These are phyloP conservation scores for Hycleus phaleratus DNA, from an alignment of 1,140 invertebrate species.

Conservation along the genomic window DNA sequence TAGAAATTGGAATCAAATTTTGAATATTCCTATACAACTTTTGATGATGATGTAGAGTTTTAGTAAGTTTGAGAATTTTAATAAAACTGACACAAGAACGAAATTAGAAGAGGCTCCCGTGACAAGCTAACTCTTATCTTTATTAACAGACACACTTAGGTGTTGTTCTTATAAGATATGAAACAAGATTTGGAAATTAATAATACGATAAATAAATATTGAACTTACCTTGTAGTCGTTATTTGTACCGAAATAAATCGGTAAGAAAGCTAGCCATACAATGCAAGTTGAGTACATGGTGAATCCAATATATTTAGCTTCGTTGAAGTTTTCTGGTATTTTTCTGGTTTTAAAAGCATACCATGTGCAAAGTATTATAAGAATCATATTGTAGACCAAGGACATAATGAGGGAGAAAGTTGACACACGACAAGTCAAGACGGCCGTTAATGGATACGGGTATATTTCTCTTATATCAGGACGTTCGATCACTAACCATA, in stretches of 20 bases:
- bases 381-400: slow-evolving; percentile 65
- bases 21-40: no score
- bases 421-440: slow-evolving; percentile 62
- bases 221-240: slow-evolving; percentile 52
- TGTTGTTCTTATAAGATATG: no score
- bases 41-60: no score
- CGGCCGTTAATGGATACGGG: slow-evolving; percentile 49
- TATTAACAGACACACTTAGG: no score
- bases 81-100: no score
- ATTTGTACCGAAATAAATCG: slow-evolving; percentile 62
- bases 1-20: no score
- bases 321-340: slow-evolving; percentile 68
- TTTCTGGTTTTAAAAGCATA: slow-evolving; percentile 70
- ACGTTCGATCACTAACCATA: slow-evolving; percentile 59
- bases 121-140: no score
- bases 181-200: not conserved
- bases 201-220: not conserved
- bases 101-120: no score
- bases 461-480: slow-evolving; percentile 55
- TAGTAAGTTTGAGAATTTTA: no score
- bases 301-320: slow-evolving; percentile 62
- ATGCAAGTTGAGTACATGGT: slow-evolving; percentile 72
- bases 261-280: slow-evolving; percentile 66
- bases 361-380: slow-evolving; percentile 62
- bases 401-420: slow-evolving; percentile 65